Evolutionary conservation across 2,888 invertebrate species (phyloP).

Genomic region (Spatulosminthurus flaviceps): DNA sequence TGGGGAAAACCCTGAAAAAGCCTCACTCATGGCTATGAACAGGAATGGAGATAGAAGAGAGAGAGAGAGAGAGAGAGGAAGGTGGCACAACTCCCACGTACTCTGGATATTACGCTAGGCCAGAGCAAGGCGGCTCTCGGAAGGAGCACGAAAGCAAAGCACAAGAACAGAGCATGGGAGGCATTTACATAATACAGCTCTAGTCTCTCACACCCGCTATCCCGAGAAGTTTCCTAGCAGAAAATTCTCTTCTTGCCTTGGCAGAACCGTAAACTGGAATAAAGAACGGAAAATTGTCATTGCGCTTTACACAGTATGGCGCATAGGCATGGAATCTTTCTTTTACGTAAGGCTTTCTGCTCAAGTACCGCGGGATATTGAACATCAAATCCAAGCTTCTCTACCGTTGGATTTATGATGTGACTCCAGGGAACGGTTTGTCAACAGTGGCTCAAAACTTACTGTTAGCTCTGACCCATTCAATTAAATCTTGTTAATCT

Average conservation of each 20-base stretch:
- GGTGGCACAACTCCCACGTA: constrained; percentile 27
- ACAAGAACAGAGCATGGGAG: constrained; percentile 6
- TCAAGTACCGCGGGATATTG: constrained; percentile 27
- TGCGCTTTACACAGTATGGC: constrained; percentile 22
- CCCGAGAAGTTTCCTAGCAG: neutral
- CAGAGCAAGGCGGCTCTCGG: neutral
- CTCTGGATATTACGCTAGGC: neutral
- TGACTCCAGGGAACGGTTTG: constrained; percentile 21
- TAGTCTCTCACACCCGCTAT: constrained; percentile 28
- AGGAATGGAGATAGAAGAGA: too few species aligned
- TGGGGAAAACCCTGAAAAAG: constrained; percentile 33
- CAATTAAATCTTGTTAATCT: neutral
- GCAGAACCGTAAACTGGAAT: constrained; percentile 22
- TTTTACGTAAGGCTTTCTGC: constrained; percentile 15
- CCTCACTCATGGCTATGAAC: constrained; percentile 24
- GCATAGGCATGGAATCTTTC: constrained; percentile 12
- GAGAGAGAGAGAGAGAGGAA: too few species aligned
- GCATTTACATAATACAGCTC: constrained; percentile 27
- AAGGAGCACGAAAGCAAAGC: neutral
- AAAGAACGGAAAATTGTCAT: constrained; percentile 25
- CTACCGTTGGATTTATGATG: constrained; percentile 11
- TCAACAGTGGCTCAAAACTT: constrained; percentile 15
- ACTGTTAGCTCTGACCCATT: neutral
- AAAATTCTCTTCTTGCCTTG: constrained; percentile 18
- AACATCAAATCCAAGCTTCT: constrained; percentile 15